Evolutionary conservation across 2,113 vertebrate genomes (phyloP).

Genomic region (Rutilus rutilus): DNA sequence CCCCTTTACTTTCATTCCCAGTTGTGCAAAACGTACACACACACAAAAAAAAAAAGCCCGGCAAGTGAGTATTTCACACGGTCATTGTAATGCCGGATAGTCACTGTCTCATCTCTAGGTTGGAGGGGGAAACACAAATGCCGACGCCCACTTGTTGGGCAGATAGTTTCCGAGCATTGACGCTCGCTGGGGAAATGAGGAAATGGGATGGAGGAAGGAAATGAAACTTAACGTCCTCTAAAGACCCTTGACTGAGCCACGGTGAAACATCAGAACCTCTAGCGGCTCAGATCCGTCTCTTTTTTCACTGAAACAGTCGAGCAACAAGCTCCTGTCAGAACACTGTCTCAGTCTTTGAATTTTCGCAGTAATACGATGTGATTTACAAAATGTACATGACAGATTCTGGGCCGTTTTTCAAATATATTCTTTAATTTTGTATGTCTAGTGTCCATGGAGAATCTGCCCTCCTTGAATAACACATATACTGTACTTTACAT

Average conservation of each 20-base stretch:
- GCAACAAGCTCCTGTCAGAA: neutral
- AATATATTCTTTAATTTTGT: neutral
- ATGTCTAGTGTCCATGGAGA: neutral
- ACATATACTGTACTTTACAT: neutral
- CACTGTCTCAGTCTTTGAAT: slow-evolving; percentile 4
- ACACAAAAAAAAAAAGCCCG: no score
- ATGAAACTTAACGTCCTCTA: slow-evolving; percentile 68
- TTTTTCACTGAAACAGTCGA: neutral
- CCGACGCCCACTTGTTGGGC: neutral
- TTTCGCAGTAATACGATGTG: neutral
- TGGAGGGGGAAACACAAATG: slow-evolving; percentile 16
- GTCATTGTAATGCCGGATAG: neutral
- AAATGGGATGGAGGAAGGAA: slow-evolving; percentile 79
- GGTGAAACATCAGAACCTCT: slow-evolving; percentile 41
- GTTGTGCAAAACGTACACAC: neutral
- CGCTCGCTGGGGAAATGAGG: slow-evolving; percentile 70
- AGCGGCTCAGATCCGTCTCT: slow-evolving; percentile 35
- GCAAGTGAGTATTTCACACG: neutral
- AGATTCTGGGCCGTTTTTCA: neutral
- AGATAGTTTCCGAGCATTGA: slow-evolving; percentile 44
- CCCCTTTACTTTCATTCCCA: neutral
- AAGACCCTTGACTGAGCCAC: slow-evolving; percentile 48
- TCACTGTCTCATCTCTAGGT: slow-evolving; percentile 6
- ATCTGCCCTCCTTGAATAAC: neutral
- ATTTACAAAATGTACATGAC: neutral